These are phyloP conservation scores for Sympetrum striolatum DNA, from an alignment of 2,888 invertebrate genomes.

Conservation along the genomic window DNA sequence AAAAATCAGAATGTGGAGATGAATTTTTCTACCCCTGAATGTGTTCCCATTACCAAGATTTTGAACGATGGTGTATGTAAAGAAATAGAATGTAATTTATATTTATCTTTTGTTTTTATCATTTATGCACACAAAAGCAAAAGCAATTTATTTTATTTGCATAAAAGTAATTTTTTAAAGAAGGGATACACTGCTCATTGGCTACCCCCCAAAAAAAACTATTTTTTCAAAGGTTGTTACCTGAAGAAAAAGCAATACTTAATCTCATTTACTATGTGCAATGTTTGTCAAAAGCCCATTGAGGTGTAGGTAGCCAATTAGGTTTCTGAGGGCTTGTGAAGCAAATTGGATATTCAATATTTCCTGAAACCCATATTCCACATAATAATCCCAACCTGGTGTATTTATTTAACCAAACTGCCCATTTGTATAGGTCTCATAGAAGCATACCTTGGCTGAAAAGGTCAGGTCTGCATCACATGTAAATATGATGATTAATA, in stretches of 20 bases:
- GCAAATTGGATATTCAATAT: conserved; percentile 40
- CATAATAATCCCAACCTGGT: conserved; percentile 37
- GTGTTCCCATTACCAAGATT: conserved; percentile 25
- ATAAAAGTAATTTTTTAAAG: conserved; percentile 41
- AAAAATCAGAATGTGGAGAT: conserved; percentile 16
- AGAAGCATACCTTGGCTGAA: conserved; percentile 28
- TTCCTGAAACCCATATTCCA: conserved; percentile 39
- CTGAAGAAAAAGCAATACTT: conserved; percentile 51
- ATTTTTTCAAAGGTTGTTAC: conserved; percentile 51
- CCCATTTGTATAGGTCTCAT: conserved; percentile 42
- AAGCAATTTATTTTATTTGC: conserved; percentile 43
- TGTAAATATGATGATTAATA: conserved; percentile 44
- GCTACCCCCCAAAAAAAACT: conserved; percentile 43
- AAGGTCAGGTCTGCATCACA: conserved; percentile 18
- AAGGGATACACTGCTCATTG: conserved; percentile 42
- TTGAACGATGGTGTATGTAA: conserved; percentile 30
- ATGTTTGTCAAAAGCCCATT: conserved; percentile 43
- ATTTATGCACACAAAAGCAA: conserved; percentile 30
- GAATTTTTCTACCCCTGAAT: conserved; percentile 36
- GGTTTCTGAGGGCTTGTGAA: conserved; percentile 40
- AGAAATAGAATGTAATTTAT: conserved; percentile 26
- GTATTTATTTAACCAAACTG: conserved; percentile 43
- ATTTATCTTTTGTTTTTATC: conserved; percentile 28
- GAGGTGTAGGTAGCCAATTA: conserved; percentile 44
- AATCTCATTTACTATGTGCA: conserved; percentile 44